Evolutionary conservation across 1,140 invertebrate genomes (phyloP).

Genomic region (Drosophila azteca): DNA sequence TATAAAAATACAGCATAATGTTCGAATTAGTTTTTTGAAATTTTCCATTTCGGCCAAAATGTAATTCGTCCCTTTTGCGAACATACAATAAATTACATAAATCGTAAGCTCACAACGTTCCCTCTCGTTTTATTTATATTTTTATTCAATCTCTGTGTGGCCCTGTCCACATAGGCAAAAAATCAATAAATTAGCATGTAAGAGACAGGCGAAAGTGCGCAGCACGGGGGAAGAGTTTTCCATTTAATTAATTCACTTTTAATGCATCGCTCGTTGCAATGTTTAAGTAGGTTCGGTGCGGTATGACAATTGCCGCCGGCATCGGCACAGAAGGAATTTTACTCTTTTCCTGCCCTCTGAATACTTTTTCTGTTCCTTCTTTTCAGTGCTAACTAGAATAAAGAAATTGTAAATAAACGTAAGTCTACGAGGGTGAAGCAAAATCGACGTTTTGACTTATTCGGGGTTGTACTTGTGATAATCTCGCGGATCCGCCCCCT

Average conservation of each 20-base stretch:
- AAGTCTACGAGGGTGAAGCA: too few species aligned
- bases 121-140: conserved; percentile 34
- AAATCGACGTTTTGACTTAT: neutral
- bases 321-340: neutral
- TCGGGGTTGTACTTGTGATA: too few species aligned
- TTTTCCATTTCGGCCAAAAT: too few species aligned
- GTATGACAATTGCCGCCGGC: too few species aligned
- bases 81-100: too few species aligned
- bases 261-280: conserved; percentile 45
- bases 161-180: conserved; percentile 32
- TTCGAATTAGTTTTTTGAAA: too few species aligned
- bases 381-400: neutral
- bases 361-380: conserved; percentile 16
- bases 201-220: conserved; percentile 42
- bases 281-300: conserved; percentile 6
- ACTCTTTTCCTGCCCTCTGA: conserved; percentile 22
- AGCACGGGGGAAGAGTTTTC: conserved; percentile 54
- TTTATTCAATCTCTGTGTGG: conserved; percentile 50
- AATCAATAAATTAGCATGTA: conserved; percentile 71
- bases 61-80: too few species aligned
- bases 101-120: too few species aligned
- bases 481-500: too few species aligned
- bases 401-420: too few species aligned
- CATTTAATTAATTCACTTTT: conserved; percentile 79
- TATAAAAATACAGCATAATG: too few species aligned